Percentiles rank a stretch among this genome's conserved stretches.
These are phyloP conservation scores for Gymnogyps californianus DNA, from an alignment of 2,113 vertebrate genomes.

Conservation along the genomic window DNA sequence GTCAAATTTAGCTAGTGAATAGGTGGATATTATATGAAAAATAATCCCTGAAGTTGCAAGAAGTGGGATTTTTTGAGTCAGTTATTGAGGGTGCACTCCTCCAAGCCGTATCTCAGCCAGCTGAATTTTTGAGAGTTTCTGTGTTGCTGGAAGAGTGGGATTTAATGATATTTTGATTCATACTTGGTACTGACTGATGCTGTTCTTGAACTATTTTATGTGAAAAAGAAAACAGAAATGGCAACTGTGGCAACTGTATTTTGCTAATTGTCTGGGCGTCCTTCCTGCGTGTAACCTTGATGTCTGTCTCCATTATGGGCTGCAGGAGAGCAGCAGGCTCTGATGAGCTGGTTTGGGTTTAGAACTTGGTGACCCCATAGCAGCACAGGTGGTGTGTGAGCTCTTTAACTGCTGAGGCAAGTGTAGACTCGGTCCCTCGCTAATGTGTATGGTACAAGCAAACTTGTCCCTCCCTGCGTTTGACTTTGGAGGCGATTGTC, in stretches of 20 bases:
- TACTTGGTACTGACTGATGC: not conserved
- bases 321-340: not conserved
- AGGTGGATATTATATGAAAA: not conserved
- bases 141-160: not conserved
- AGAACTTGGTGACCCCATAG: fast-evolving
- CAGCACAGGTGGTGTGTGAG: not conserved
- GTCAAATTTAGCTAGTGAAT: not conserved
- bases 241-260: not conserved
- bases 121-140: not conserved
- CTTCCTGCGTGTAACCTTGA: not conserved
- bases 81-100: not conserved
- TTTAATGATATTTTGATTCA: not conserved
- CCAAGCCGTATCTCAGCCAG: not conserved
- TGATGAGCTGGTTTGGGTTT: not conserved
- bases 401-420: not conserved
- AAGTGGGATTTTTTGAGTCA: not conserved
- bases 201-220: not conserved
- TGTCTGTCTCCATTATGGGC: fast-evolving
- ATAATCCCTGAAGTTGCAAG: not conserved
- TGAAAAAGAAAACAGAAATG: not conserved
- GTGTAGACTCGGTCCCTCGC: not conserved
- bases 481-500: not conserved
- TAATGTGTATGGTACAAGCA: not conserved
- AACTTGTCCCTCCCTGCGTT: fast-evolving
- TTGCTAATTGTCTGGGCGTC: not conserved